phyloP scores from a whole-genome alignment of 2,113 vertebrate genomes.

The Cololabis saira region DNA sequence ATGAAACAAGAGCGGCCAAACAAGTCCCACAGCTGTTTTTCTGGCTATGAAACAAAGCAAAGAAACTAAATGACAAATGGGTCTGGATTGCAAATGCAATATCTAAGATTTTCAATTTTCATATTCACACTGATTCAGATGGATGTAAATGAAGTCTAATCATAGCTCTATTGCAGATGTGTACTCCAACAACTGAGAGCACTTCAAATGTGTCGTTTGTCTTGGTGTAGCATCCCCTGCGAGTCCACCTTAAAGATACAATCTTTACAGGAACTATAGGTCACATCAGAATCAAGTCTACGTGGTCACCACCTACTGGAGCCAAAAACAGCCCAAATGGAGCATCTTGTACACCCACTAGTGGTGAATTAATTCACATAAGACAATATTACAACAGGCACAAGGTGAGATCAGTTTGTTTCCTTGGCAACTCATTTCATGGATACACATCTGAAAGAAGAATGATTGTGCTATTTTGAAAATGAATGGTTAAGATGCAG shows the following conservation, averaged over 20 bases:
- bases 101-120: neutral
- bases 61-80: neutral
- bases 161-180: neutral
- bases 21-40: neutral
- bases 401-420: no score
- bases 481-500: no score
- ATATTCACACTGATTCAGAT: no score
- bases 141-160: no score
- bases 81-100: neutral
- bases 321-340: neutral
- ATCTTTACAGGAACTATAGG: neutral
- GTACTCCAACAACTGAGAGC: neutral
- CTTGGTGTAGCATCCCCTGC: neutral
- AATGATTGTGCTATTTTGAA: no score
- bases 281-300: neutral
- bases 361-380: neutral
- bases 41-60: neutral
- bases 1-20: neutral
- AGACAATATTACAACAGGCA: neutral
- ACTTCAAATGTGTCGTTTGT: neutral
- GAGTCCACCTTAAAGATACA: neutral
- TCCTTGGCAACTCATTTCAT: no score
- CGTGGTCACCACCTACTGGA: neutral
- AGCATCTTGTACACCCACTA: neutral
- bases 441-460: no score